Conservation (phyloP, 64 coral and sea anemone species). For the Stylophora pistillata region DNA sequence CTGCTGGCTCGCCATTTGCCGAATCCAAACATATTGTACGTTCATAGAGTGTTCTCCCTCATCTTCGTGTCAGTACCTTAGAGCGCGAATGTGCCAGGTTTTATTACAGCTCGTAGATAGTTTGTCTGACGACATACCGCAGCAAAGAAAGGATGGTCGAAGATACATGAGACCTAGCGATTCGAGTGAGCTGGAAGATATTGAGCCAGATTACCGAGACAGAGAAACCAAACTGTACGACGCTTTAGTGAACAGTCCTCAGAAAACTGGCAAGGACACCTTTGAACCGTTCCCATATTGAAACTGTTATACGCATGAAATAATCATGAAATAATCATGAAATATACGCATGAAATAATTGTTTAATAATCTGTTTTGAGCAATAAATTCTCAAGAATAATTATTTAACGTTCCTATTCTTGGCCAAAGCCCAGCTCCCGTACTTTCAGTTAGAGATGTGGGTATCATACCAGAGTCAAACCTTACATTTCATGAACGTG, state of each 20-base stretch:
- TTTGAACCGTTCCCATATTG: conserved; percentile 24
- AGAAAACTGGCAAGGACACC: not conserved
- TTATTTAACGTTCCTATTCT: no score
- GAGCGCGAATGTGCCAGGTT: not conserved
- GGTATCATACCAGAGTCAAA: no score
- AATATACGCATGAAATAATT: no score
- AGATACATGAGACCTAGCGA: not conserved
- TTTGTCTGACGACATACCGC: not conserved
- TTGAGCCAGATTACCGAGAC: conserved; percentile 50
- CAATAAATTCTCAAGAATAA: no score
- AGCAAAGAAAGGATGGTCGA: not conserved
- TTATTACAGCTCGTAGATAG: not conserved
- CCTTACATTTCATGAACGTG: no score
- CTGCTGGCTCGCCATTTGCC: not conserved
- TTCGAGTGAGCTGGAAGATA: conserved; percentile 23
- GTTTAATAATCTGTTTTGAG: no score
- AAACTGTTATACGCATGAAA: not conserved
- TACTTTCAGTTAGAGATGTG: no score
- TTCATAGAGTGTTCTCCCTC: not conserved
- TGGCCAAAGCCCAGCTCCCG: no score
- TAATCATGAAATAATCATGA: no score
- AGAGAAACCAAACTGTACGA: conserved; percentile 37
- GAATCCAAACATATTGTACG: not conserved
- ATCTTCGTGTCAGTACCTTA: not conserved
- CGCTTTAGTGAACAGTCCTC: not conserved